Conservation (phyloP, 2,113 vertebrate species). For the Lonchura striata region DNA sequence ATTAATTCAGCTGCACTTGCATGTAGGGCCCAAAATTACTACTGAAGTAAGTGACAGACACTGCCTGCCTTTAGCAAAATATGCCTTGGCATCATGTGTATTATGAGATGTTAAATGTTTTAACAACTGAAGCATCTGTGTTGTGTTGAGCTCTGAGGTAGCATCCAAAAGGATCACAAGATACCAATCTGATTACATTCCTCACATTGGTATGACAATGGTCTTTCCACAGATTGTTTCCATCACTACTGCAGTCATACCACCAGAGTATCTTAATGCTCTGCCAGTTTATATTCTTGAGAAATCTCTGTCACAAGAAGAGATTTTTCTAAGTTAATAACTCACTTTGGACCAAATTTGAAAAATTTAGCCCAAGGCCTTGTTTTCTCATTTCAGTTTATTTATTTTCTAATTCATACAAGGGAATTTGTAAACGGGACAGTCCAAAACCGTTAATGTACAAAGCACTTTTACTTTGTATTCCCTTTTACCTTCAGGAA, state of each 20-base stretch:
- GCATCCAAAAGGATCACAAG: constrained; percentile 2
- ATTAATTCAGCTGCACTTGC: neutral
- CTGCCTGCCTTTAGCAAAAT: neutral
- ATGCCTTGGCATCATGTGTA: neutral
- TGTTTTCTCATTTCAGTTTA: neutral
- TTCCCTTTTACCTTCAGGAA: neutral
- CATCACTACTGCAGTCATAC: neutral
- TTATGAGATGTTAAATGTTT: neutral
- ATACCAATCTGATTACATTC: constrained; percentile 5
- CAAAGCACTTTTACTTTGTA: neutral
- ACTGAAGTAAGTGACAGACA: neutral
- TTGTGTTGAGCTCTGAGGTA: neutral
- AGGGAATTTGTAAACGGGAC: neutral
- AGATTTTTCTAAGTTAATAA: neutral
- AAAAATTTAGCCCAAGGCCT: neutral
- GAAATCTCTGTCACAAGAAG: neutral
- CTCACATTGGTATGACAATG: neutral
- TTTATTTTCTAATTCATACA: neutral
- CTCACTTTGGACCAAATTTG: neutral
- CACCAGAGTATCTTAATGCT: neutral
- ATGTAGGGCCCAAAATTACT: neutral
- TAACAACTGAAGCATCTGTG: neutral
- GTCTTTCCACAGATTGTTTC: constrained; percentile 14
- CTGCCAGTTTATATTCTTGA: constrained; percentile 18
- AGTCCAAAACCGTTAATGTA: neutral